These are phyloP conservation scores for Pocillopora grandis DNA, from an alignment of 92 coral and sea anemone species.

Conservation along the genomic window DNA sequence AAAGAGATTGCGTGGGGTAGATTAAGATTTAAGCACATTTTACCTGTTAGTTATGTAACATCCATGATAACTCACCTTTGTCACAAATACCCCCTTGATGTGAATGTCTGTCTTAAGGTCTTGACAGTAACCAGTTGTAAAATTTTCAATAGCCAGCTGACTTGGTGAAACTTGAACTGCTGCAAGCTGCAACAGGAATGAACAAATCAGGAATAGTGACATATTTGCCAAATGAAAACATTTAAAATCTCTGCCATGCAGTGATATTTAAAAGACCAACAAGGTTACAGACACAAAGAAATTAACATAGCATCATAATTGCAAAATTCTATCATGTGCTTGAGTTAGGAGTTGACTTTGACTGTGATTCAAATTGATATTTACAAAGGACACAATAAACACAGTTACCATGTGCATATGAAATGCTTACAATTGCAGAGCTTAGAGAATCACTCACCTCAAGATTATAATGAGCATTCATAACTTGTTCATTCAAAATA, in stretches of 20 bases:
- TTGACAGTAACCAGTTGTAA: slow-evolving; percentile 77
- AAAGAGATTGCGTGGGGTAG: background rate
- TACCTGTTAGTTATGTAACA: background rate
- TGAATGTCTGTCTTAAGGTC: slow-evolving; percentile 97
- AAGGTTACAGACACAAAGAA: no score
- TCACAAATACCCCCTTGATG: slow-evolving; percentile 91
- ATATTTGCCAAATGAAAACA: no score
- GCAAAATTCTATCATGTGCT: background rate
- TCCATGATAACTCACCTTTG: slow-evolving; percentile 65
- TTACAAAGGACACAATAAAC: no score
- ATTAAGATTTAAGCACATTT: background rate
- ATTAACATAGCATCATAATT: background rate
- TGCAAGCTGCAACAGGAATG: slow-evolving; percentile 61
- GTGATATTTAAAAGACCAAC: no score
- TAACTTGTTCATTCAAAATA: slow-evolving; percentile 93
- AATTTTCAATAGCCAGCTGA: slow-evolving; percentile 92
- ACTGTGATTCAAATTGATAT: no score
- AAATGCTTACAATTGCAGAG: background rate
- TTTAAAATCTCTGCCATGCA: no score
- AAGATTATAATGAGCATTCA: slow-evolving; percentile 90
- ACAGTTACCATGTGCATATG: background rate
- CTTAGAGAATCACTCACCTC: slow-evolving; percentile 56
- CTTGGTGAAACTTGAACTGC: slow-evolving; percentile 98
- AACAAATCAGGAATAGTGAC: no score
- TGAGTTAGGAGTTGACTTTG: background rate